Conservation (phyloP, 2,113 vertebrate species). For the Lepisosteus oculatus region DNA sequence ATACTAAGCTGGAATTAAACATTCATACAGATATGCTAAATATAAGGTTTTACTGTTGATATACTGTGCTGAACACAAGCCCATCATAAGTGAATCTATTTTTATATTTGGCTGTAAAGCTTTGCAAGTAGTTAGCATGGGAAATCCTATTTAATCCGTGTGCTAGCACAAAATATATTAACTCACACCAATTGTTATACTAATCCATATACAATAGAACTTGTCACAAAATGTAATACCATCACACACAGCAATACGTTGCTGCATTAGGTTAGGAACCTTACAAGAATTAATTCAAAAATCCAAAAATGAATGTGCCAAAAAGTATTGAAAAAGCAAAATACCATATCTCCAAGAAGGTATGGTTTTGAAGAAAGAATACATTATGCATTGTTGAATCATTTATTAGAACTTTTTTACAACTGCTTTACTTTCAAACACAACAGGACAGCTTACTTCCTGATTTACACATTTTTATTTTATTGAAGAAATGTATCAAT, state of each 20-base stretch:
- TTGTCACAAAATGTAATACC: neutral
- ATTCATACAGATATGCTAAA: neutral
- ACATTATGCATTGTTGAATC: too few relatives aligned
- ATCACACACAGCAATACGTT: neutral
- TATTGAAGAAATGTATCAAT: too few relatives aligned
- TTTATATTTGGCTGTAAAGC: neutral
- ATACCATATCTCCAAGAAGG: too few relatives aligned
- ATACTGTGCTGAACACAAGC: too few relatives aligned
- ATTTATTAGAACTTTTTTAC: too few relatives aligned
- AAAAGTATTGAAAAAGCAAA: too few relatives aligned
- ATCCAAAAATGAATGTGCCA: neutral
- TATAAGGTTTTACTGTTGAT: neutral
- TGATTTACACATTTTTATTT: too few relatives aligned
- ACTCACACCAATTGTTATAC: neutral
- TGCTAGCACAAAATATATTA: slow-evolving; percentile 1
- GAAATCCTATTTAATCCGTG: neutral
- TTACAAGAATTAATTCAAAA: neutral
- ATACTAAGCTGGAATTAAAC: neutral
- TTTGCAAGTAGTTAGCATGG: neutral
- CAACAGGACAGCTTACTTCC: too few relatives aligned
- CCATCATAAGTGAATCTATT: neutral
- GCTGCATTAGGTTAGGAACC: neutral
- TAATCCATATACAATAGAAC: slow-evolving; percentile 2
- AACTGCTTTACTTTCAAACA: too few relatives aligned
- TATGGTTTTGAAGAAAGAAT: too few relatives aligned